Evolutionary conservation across 2,888 invertebrate genomes (phyloP).

Genomic region (Pharmacophagus antenor): DNA sequence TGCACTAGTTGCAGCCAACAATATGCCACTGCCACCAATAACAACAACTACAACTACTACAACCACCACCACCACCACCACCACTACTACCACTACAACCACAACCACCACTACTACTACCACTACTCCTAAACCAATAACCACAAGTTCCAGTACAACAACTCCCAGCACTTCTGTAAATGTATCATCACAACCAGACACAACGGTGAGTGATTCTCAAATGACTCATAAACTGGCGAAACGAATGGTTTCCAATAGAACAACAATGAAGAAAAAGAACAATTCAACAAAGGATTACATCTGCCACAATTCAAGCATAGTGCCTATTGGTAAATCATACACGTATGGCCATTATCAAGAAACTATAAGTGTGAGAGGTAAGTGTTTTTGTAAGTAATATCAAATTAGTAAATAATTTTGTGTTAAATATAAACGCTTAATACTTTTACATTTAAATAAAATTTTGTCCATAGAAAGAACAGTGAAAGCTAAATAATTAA

Average conservation of each 20-base stretch:
- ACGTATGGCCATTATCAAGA: slow-evolving; percentile 87
- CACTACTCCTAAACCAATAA: slow-evolving; percentile 42
- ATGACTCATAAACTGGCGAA: slow-evolving; percentile 46
- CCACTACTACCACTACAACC: slow-evolving; percentile 63
- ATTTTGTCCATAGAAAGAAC: too few species aligned
- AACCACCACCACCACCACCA: slow-evolving; percentile 66
- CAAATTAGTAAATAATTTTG: neutral
- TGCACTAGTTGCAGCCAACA: slow-evolving; percentile 86
- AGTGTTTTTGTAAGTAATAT: slow-evolving; percentile 37
- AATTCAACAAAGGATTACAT: slow-evolving; percentile 46
- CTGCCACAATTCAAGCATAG: slow-evolving; percentile 76
- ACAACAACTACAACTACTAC: slow-evolving; percentile 74
- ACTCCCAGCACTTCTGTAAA: slow-evolving; percentile 40
- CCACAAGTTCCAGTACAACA: slow-evolving; percentile 44
- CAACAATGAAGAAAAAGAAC: slow-evolving; percentile 38
- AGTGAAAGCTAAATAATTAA: too few species aligned
- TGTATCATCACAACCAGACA: slow-evolving; percentile 26
- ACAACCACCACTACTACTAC: slow-evolving; percentile 59
- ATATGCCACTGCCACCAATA: slow-evolving; percentile 80
- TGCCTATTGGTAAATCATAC: slow-evolving; percentile 83
- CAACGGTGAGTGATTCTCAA: slow-evolving; percentile 34
- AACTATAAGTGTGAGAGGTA: slow-evolving; percentile 85
- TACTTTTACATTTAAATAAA: too few species aligned
- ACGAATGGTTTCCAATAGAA: slow-evolving; percentile 45
- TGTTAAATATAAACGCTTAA: too few species aligned